Conservation (phyloP, 2,888 invertebrate species). For the Polymixis flavicincta region DNA sequence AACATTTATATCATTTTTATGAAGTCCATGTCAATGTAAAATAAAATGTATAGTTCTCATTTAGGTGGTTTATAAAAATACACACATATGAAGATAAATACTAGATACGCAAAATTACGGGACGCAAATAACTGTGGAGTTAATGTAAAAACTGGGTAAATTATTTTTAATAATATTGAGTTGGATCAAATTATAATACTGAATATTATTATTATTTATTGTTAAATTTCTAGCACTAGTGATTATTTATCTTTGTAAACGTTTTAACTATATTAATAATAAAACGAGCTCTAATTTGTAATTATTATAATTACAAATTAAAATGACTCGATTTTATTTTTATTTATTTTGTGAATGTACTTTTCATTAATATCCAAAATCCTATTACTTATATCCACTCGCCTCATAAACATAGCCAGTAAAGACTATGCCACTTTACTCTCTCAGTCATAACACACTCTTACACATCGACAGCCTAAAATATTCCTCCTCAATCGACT, state of each 20-base stretch:
- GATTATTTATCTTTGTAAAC: no score
- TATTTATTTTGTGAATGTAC: no score
- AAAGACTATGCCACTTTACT: background rate
- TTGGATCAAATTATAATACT: no score
- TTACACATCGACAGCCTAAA: conserved; percentile 6
- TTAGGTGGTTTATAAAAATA: background rate
- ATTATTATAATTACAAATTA: no score
- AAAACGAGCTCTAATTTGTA: no score
- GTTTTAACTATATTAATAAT: no score
- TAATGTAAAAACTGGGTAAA: background rate
- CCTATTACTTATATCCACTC: background rate
- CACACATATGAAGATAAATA: background rate
- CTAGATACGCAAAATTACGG: no score
- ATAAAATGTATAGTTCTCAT: background rate
- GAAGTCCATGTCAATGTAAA: background rate
- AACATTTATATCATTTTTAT: conserved; percentile 1
- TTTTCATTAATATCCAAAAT: no score
- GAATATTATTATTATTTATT: no score
- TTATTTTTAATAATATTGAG: no score
- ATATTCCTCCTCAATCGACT: background rate
- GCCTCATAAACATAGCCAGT: background rate
- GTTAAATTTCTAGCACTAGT: no score
- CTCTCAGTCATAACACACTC: background rate
- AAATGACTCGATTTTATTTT: no score
- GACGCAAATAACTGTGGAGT: background rate